Evolutionary conservation across 2,113 vertebrate genomes (phyloP).

Genomic region (Pimephales promelas): DNA sequence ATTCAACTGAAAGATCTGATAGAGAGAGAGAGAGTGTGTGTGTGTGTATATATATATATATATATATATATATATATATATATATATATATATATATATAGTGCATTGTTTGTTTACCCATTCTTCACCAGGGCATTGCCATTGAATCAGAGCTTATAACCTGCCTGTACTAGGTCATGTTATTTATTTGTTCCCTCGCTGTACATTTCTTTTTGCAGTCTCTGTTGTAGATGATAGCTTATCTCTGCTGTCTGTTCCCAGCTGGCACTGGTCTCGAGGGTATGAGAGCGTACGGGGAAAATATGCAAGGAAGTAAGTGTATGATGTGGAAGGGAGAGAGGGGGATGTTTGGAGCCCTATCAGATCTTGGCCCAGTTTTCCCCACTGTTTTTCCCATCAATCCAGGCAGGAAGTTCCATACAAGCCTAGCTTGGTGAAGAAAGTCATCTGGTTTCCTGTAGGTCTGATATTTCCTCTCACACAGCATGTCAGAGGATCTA

Average conservation of each 20-base stretch:
- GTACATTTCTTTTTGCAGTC: neutral
- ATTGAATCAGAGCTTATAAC: neutral
- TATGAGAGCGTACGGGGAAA: conserved; percentile 27
- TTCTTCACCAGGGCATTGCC: neutral
- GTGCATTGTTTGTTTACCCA: neutral
- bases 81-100: neutral
- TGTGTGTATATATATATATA: too few species aligned
- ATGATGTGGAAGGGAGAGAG: conserved; percentile 1
- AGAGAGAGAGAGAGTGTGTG: too few species aligned
- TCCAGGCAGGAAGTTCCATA: conserved; percentile 56
- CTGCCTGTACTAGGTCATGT: neutral
- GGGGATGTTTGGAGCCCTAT: conserved; percentile 31
- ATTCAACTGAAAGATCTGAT: too few species aligned
- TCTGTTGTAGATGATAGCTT: neutral
- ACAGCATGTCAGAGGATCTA: neutral
- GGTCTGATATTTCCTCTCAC: conserved; percentile 8
- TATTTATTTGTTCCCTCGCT: neutral
- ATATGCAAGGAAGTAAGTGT: neutral
- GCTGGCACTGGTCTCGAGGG: conserved; percentile 1
- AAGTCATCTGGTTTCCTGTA: conserved; percentile 40
- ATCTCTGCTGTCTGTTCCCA: neutral
- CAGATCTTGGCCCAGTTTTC: conserved; percentile 30
- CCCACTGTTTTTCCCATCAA: conserved; percentile 56
- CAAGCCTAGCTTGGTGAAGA: conserved; percentile 50
- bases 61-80: too few species aligned